Percentiles rank a stretch among this genome's conserved stretches.
Conservation (phyloP, 2,113 vertebrate species). For the Eptesicus fuscus region DNA sequence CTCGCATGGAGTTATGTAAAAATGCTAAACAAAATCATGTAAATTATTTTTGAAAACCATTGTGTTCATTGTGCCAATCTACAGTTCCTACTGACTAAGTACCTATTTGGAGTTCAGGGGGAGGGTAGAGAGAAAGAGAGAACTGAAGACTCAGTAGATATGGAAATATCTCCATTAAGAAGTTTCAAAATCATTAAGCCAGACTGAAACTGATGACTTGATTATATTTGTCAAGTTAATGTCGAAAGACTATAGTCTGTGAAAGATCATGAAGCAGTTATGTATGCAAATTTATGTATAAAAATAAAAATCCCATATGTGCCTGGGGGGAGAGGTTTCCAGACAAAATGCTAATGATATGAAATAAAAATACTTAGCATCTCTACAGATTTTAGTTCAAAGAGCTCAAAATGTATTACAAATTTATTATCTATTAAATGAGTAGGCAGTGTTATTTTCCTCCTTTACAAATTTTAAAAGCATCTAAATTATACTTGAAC, state of each 20-base stretch:
- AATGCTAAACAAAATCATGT: background rate
- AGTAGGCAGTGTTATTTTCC: background rate
- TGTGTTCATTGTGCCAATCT: background rate
- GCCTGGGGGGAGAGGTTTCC: constrained; percentile 40
- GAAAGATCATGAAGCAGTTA: constrained; percentile 54
- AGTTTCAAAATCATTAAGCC: constrained; percentile 22
- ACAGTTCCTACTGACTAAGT: background rate
- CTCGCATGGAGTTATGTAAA: background rate
- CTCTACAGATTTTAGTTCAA: constrained; percentile 51
- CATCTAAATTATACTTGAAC: background rate
- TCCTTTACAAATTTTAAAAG: constrained; percentile 18
- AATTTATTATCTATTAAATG: constrained; percentile 45
- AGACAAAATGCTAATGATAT: constrained; percentile 62
- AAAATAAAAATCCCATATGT: constrained; percentile 69
- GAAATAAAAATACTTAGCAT: constrained; percentile 50
- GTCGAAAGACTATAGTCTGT: constrained; percentile 52
- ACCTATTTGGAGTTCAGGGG: background rate
- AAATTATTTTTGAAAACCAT: background rate
- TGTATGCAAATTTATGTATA: constrained; percentile 71
- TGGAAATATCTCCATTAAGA: constrained; percentile 38
- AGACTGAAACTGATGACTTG: constrained; percentile 21
- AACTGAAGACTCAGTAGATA: background rate
- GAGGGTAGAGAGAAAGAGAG: background rate
- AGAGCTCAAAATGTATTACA: constrained; percentile 34
- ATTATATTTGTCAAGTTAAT: constrained; percentile 65